phyloP scores from a whole-genome alignment of 1,140 invertebrate species.

The Chironomus tepperi region DNA sequence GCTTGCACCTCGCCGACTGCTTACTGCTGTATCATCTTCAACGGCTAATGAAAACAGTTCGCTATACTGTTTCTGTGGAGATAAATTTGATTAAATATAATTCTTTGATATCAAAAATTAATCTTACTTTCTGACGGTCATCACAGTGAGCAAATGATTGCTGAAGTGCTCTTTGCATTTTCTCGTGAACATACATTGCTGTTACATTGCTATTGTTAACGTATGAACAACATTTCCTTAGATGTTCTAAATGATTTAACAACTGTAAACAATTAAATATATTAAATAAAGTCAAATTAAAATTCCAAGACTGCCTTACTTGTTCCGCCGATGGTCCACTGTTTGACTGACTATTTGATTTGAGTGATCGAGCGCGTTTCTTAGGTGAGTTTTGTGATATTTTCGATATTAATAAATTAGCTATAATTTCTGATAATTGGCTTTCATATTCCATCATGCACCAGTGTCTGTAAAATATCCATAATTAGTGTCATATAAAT shows the following conservation, averaged over 20 bases:
- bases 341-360: conserved; percentile 51
- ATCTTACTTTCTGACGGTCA: conserved; percentile 55
- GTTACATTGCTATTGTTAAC: conserved; percentile 45
- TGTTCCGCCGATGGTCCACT: conserved; percentile 48
- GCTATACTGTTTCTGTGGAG: conserved; percentile 76
- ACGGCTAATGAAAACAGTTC: conserved; percentile 86
- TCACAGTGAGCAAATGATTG: conserved; percentile 68
- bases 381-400: conserved; percentile 79
- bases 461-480: conserved; percentile 57
- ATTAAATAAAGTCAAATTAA: not conserved
- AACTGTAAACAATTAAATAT: conserved; percentile 48
- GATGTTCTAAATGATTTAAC: conserved; percentile 82
- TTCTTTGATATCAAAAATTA: not conserved
- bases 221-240: conserved; percentile 64
- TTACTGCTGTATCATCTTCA: conserved; percentile 57
- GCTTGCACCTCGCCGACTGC: conserved; percentile 36
- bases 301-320: conserved; percentile 38
- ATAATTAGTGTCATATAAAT: not conserved
- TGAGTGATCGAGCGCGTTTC: conserved; percentile 74
- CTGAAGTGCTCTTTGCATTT: conserved; percentile 81
- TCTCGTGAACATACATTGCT: conserved; percentile 57
- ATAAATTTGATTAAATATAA: conserved; percentile 35
- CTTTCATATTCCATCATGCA: conserved; percentile 78
- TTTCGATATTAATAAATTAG: conserved; percentile 62
- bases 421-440: conserved; percentile 75